A percentile compares a stretch with the other conserved stretches of the same genome.
Evolutionary conservation across 2,113 vertebrate species (phyloP).

Genomic region (Nothoprocta perdicaria): DNA sequence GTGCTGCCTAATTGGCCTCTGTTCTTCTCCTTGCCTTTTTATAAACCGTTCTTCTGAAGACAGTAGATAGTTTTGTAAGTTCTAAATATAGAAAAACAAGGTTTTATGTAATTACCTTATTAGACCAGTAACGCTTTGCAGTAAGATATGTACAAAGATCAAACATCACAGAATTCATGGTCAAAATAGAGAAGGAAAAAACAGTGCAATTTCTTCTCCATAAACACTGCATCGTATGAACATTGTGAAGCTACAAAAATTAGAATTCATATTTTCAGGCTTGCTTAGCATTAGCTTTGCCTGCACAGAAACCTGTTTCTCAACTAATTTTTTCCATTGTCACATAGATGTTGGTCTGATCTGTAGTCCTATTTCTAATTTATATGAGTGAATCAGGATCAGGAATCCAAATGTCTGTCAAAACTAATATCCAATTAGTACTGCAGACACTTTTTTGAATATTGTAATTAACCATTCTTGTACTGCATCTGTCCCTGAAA

Average conservation of each 20-base stretch:
- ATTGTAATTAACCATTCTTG: rapidly evolving
- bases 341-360: not conserved
- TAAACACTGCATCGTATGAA: not conserved
- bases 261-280: not conserved
- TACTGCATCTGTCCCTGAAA: not conserved
- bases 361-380: not conserved
- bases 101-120: not conserved
- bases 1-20: not conserved
- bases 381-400: not conserved
- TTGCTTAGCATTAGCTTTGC: not conserved
- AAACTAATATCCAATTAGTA: not conserved
- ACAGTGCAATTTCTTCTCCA: not conserved
- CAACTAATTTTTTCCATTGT: not conserved
- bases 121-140: not conserved
- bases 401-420: not conserved
- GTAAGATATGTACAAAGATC: not conserved
- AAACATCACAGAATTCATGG: not conserved
- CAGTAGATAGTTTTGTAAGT: not conserved
- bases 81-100: not conserved
- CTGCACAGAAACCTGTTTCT: not conserved
- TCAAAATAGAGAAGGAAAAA: not conserved
- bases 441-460: not conserved
- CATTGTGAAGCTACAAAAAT: not conserved
- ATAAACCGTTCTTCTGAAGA: not conserved
- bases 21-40: not conserved